Conservation (phyloP, 2,113 vertebrate genomes). For the Passer montanus region DNA sequence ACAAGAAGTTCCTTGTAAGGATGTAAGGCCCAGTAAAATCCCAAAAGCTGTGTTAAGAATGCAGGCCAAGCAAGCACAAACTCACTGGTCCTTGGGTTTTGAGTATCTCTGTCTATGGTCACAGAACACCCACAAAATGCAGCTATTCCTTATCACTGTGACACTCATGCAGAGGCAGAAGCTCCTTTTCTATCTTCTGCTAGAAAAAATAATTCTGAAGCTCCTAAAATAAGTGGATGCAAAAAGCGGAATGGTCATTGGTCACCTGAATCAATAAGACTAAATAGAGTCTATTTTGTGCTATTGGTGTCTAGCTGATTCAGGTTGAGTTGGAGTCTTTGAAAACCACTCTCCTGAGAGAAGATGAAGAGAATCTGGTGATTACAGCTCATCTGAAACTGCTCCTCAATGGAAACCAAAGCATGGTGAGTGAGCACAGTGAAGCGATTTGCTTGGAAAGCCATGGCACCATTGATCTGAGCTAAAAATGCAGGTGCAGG, state of each 20-base stretch:
- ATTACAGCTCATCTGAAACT: background rate
- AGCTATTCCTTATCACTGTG: background rate
- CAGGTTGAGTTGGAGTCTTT: background rate
- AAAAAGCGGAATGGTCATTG: background rate
- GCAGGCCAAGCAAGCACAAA: background rate
- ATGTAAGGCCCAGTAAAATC: background rate
- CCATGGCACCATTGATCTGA: background rate
- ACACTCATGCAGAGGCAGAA: background rate
- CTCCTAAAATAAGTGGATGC: background rate
- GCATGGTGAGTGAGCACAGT: background rate
- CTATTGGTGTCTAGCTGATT: background rate
- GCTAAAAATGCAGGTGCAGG: background rate
- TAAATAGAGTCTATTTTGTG: background rate
- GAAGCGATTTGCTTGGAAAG: background rate
- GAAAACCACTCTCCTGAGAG: background rate
- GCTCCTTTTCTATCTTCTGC: fast-evolving
- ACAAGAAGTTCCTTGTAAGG: background rate
- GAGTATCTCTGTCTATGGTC: background rate
- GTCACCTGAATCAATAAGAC: background rate
- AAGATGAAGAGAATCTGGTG: background rate
- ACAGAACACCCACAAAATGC: background rate
- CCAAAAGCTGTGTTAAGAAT: background rate
- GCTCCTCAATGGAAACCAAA: background rate
- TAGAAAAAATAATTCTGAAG: background rate
- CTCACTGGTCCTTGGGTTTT: background rate